Base-by-base conservation (phyloP, 2,888 invertebrate genomes). In the Orthosia gothica region DNA sequence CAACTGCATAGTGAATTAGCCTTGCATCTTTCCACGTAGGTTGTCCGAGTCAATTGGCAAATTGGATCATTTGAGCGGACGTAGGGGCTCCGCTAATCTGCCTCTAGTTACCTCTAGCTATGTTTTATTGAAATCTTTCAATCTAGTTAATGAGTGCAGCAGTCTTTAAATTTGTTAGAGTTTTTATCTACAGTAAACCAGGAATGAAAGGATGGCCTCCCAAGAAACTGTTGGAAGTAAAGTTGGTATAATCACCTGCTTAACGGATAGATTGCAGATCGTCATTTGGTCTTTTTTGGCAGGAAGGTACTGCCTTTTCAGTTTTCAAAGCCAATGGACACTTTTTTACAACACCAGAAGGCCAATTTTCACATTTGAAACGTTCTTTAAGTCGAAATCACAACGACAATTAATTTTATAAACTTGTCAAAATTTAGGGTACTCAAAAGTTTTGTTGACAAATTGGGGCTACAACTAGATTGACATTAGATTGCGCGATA, bases 21-120 rank as follows among this genome's bases (percentile, higher is more conserved):
- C 59, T 71, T 75, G 81, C 82, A 62, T 83, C 79, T 79, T 83
- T 77, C 68, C 47, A 59, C 70, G 74, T 67, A 75, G 86, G 80
- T 74, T 67, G 73, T 23, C 47, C 1, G 26, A 85, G 76, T 83
- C 74, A 77, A 83, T 80, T 77, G 73, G 62, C 74, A 67, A 86
- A 83, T 84, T 80, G 76, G 70, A 78, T 74, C 72, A 68, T 83
- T 83, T 71, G 45, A 74, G 23, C 69, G 32, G 74, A 66, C 55
- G 32, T 45, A 82, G 65, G 76, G 86, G 74, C n/a, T 66, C 45
- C 16, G 59, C 58, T 74, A 83, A 82, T 83, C 62, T 54, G 49
- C 20, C 52, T 65, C 58, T 74, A 79, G 70, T 61, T 61, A 61
- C 45, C 45, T 45, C 52, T 64, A 64, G 32, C n/a, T 64, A 45